Conservation (phyloP, 2,797 vertebrate genomes). For the Oceanodroma leucorhoa region DNA sequence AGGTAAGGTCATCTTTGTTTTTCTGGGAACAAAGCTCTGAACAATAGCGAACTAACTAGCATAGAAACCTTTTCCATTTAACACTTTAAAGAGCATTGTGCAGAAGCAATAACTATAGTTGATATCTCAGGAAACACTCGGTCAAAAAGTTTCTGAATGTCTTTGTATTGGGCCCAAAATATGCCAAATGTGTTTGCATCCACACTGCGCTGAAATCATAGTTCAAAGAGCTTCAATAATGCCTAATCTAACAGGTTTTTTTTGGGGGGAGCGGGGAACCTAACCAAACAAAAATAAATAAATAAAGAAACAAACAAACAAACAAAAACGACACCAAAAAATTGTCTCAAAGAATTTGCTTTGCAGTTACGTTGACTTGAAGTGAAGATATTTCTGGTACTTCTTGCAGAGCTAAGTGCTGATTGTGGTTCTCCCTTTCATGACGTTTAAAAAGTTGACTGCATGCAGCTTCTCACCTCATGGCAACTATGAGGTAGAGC, state of each 20-base stretch:
- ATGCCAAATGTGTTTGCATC: neutral
- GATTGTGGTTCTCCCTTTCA: neutral
- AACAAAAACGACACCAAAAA: too few species aligned
- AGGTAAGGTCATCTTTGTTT: conserved; percentile 11
- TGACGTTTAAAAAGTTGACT: neutral
- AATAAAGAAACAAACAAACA: neutral
- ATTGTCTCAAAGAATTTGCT: neutral
- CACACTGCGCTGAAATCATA: neutral
- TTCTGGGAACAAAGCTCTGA: neutral
- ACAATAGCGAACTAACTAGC: neutral
- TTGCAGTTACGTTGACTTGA: neutral
- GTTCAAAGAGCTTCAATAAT: neutral
- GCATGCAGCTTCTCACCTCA: neutral
- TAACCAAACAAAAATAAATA: neutral
- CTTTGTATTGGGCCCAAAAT: neutral
- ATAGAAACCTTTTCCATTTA: neutral
- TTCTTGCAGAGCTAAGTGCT: neutral
- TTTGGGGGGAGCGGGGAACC: neutral
- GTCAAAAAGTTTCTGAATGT: neutral
- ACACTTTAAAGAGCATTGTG: neutral
- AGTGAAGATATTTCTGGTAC: neutral
- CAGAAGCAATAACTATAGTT: neutral
- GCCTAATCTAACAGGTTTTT: neutral
- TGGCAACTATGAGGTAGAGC: neutral
- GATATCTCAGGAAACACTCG: neutral